Percentiles rank a stretch among this genome's conserved stretches.
phyloP scores from a whole-genome alignment of 2,888 invertebrate genomes.

The Dermolepida albohirtum region DNA sequence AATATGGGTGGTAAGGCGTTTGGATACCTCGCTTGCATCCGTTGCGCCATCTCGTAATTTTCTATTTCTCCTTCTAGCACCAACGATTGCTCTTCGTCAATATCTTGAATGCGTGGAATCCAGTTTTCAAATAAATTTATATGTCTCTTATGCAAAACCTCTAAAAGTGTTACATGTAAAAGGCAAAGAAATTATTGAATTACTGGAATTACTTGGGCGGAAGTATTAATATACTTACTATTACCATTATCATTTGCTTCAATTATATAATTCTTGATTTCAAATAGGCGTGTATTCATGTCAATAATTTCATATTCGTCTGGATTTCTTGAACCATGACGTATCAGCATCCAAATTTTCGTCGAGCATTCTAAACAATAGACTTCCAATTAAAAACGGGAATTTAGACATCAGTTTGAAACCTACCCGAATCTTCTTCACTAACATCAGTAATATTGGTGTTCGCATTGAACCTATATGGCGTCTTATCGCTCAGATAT shows the following conservation, averaged over 20 bases:
- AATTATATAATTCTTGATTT: conserved; percentile 68
- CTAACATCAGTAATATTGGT: conserved; percentile 67
- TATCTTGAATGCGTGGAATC: conserved; percentile 3
- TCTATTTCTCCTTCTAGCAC: conserved; percentile 79
- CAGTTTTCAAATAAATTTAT: not conserved
- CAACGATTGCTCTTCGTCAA: conserved; percentile 67
- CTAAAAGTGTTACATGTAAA: not conserved
- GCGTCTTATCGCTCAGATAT: conserved; percentile 76
- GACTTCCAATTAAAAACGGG: not conserved
- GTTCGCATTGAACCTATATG: conserved; percentile 78
- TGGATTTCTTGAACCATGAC: conserved; percentile 84
- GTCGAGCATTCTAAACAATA: conserved; percentile 48
- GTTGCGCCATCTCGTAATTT: conserved; percentile 75
- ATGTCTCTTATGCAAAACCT: not conserved
- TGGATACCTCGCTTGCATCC: conserved; percentile 78
- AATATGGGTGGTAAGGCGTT: conserved; percentile 71
- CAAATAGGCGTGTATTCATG: conserved; percentile 67
- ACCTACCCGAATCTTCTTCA: not conserved
- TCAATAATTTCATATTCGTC: conserved; percentile 57
- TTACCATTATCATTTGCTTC: conserved; percentile 59
- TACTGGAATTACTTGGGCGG: no score
- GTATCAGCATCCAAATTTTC: conserved; percentile 80
- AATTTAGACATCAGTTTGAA: not conserved
- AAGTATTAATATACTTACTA: not conserved
- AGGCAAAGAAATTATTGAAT: not conserved